Percentiles rank a stretch among this genome's conserved stretches.
These are phyloP conservation scores for Ecliptopera silaceata DNA, from an alignment of 2,888 invertebrate genomes.

Conservation along the genomic window DNA sequence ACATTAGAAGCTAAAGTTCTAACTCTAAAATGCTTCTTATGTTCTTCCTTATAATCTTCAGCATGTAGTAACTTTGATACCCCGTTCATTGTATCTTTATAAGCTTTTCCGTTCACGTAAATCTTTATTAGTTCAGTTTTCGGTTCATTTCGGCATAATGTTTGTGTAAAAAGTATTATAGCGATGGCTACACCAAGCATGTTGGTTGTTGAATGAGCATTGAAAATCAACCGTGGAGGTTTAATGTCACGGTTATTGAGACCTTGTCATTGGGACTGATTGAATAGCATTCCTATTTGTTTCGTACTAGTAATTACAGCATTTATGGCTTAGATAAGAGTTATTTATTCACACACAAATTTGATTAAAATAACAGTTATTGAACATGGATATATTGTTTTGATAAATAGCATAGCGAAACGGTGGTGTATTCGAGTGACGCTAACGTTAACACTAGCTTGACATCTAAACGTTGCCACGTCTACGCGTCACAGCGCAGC, in stretches of 20 bases:
- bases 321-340: too few relatives aligned
- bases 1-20: background rate
- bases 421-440: too few relatives aligned
- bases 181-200: slow-evolving; percentile 1
- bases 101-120: slow-evolving; percentile 18
- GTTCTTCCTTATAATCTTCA: background rate
- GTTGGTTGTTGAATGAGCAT: background rate
- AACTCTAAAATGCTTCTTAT: background rate
- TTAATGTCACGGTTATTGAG: slow-evolving; percentile 4
- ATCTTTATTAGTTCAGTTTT: background rate
- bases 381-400: too few relatives aligned
- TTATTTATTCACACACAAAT: too few relatives aligned
- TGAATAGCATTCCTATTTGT: too few relatives aligned
- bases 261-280: background rate
- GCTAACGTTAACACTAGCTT: too few relatives aligned
- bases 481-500: too few relatives aligned
- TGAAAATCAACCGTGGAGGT: slow-evolving; percentile 11
- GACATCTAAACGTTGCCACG: too few relatives aligned
- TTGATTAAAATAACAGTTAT: too few relatives aligned
- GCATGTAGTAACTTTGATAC: background rate
- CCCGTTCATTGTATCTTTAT: background rate
- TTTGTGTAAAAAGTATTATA: slow-evolving; percentile 1
- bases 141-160: background rate
- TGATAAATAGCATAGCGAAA: too few relatives aligned
- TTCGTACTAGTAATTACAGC: too few relatives aligned